Base-by-base conservation (phyloP, 2,888 invertebrate genomes). In the Ochropacha duplaris region DNA sequence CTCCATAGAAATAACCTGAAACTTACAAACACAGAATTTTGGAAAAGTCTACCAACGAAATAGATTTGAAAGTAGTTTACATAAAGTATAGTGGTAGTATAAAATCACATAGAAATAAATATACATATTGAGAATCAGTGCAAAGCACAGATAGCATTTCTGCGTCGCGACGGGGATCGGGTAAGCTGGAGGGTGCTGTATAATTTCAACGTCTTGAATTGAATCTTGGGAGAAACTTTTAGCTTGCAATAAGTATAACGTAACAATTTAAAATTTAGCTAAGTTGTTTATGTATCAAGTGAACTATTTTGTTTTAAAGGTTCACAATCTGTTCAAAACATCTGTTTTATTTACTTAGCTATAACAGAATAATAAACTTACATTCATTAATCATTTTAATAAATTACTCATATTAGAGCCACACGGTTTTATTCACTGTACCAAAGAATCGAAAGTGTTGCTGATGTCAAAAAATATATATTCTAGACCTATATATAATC, bases 231-330 rank as follows among this genome's bases (percentile, higher is more conserved):
- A 52, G 19, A 31, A 52, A 34, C 31, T 52, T 52, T 52, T 0
- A 22, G 28, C 22, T 52, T 11, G n/a, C 19, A 31, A 16, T 19
- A 16, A n/a, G n/a, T n/a, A n/a, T 19, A 31, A 24, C 22, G 6
- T 12, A 12, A 14, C 31, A 31, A 31, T 52, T 6, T 52, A 4
- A 31, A 31, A 31, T 14, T 34, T 4, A 6, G 28, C 19, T 54
- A 58, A 59, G 57, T 61, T 65, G 65, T 63, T 60, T 28, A 9
- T 28, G 9, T 9, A 28, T 28, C 9, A 9, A 9, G 28, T 28
- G 12, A 12, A 31, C 2, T 12, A 31, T 31, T 31, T 12, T 31
- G 12, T 31, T 31, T 31, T 9, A 11, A 28, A 31, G 5, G 12
- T 3, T 6, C 3, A 12, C 31, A 0, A 31, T 4, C 8, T 9